Conservation (phyloP, 2,113 vertebrate genomes). For the Spilogale gracilis region DNA sequence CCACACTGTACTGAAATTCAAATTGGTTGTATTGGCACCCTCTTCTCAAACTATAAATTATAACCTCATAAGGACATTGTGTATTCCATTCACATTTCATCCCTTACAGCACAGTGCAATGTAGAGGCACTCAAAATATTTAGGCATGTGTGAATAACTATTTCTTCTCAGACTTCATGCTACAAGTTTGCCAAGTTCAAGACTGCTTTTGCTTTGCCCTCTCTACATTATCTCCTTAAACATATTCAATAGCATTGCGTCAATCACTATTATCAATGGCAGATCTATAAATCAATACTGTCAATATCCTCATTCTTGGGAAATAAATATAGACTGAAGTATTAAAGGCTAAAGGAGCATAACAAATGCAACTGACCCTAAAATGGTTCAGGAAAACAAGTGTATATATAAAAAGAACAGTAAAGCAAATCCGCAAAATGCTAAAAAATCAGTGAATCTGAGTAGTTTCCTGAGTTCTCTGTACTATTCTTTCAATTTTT, state of each 20-base stretch:
- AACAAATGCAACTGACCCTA: constrained; percentile 14
- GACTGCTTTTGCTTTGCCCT: constrained; percentile 3
- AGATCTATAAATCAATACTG: constrained; percentile 23
- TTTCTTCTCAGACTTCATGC: constrained; percentile 40
- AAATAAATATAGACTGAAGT: constrained; percentile 27
- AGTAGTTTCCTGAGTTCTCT: constrained; percentile 38
- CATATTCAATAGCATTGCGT: neutral
- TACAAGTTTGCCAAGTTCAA: constrained; percentile 26
- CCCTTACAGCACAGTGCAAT: neutral
- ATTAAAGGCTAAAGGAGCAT: neutral
- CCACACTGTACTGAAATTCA: neutral
- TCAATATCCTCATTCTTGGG: constrained; percentile 22
- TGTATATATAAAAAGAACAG: neutral
- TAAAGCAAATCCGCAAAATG: constrained; percentile 35
- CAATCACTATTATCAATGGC: neutral
- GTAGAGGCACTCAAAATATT: neutral
- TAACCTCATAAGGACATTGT: neutral
- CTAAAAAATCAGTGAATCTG: constrained; percentile 33
- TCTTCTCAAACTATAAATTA: neutral
- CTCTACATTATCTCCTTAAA: constrained; percentile 17
- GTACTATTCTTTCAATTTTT: constrained; percentile 3
- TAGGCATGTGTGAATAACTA: constrained; percentile 1
- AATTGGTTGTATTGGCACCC: neutral
- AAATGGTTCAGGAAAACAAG: neutral
- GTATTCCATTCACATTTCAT: constrained; percentile 14